These are phyloP conservation scores for Tokudaia muenninki DNA, from an alignment of 2,797 vertebrate genomes.

Conservation along the genomic window DNA sequence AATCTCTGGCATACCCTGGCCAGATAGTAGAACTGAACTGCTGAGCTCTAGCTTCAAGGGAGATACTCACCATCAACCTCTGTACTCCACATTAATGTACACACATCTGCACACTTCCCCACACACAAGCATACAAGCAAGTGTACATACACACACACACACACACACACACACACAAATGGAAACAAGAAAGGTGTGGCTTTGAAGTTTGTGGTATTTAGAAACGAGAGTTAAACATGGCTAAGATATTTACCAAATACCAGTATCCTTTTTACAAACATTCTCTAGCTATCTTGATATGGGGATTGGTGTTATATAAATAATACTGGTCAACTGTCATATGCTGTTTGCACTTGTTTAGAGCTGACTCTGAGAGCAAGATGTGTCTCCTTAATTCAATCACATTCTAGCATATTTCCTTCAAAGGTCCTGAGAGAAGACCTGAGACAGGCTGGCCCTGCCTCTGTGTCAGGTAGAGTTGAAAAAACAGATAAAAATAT, in stretches of 20 bases:
- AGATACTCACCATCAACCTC: neutral
- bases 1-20: neutral
- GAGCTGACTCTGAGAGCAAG: neutral
- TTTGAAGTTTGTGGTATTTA: neutral
- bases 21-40: neutral
- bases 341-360: neutral
- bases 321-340: neutral
- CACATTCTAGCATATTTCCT: neutral
- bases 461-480: neutral
- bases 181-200: neutral
- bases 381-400: neutral
- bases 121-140: neutral
- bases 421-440: neutral
- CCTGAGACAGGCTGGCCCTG: neutral
- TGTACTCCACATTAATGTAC: neutral
- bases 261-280: neutral
- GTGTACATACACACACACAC: neutral
- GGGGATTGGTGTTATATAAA: neutral
- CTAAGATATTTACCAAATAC: neutral
- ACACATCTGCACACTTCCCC: neutral
- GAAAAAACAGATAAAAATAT: neutral
- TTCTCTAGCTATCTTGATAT: neutral
- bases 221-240: neutral
- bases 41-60: neutral
- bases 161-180: neutral